phyloP scores from a whole-genome alignment of 2,113 vertebrate genomes.

The Sphaerodactylus townsendi region DNA sequence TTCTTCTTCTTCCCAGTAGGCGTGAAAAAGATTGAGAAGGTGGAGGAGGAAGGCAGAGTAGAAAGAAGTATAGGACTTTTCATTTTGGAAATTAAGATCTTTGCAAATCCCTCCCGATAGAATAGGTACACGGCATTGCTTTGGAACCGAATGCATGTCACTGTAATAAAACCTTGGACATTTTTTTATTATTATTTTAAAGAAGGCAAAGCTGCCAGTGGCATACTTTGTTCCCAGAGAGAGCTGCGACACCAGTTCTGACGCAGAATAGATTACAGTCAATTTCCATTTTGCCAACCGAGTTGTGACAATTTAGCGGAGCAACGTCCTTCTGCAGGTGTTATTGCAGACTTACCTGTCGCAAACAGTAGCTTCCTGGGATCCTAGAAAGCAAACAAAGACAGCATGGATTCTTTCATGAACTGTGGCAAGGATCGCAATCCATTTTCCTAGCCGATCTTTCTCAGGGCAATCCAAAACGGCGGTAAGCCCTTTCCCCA shows the following conservation, averaged over 20 bases:
- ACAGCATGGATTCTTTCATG: constrained; percentile 15
- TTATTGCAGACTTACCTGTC: constrained; percentile 79
- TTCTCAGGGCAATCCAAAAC: no score
- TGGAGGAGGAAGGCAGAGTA: no score
- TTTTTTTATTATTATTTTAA: no score
- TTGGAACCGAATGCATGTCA: neutral
- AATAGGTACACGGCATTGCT: neutral
- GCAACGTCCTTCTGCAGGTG: neutral
- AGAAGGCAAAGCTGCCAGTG: no score
- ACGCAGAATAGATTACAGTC: neutral
- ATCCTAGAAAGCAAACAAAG: constrained; percentile 75
- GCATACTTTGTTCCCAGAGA: neutral
- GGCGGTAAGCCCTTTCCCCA: no score
- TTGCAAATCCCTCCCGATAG: no score
- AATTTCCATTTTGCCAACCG: neutral
- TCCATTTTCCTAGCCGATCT: neutral
- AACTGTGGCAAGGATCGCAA: neutral
- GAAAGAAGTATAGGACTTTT: no score
- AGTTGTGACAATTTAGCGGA: neutral
- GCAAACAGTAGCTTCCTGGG: constrained; percentile 89
- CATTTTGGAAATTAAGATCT: no score
- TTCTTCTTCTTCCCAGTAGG: no score
- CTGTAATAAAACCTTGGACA: no score
- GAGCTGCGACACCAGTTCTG: neutral
- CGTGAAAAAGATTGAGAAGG: no score